Base-by-base conservation (phyloP, 2,797 vertebrate species). In the Eurystomus glaucurus region DNA sequence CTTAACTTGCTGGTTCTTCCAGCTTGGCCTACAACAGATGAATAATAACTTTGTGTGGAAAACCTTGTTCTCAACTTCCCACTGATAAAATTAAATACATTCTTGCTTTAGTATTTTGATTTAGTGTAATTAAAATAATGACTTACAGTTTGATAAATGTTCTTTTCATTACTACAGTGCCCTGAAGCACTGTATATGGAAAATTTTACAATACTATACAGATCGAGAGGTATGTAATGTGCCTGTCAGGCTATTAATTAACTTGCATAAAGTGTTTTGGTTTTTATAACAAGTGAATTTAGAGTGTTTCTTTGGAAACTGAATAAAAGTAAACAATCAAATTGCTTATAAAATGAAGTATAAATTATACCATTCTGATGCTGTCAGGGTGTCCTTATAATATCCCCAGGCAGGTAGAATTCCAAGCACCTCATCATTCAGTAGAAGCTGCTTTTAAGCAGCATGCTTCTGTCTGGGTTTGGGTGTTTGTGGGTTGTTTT, bases 91-190 rank as follows among this genome's bases (percentile, higher is more conserved):
- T 89, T 45, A 92, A 94, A 83, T 68, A 33, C 52, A 14, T 96
- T 96, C 68, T 95, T 92, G 52, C 88, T 94, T 92, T 64, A 94
- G 77, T 89, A 60, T 87, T 96, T 82, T 93, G 84, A 92, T 97
- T 90, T 92, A 75, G 55, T 88, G 14, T 89, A 85, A 97, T 91
- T 96, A 89, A 88, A 85, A 79, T 84, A 88, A 93, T 91, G 43
- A 74, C 80, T 87, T 89, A 33, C 5, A 66, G n/a, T 74, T 95
- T 87, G 91, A 95, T 91, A 93, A 91, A 85, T 89, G 54, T 58
- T 94, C 22, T 87, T 94, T 96, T 88, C 78, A 69, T 95, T 96
- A 76, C 83, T 92, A 11, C 19, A 55, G 58, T 94, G 74, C 90
- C 92, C 85, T 75, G 51, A 87, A 94, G 92, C 74, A 91, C 41